Percentiles rank a stretch among this genome's conserved stretches.
phyloP scores from a whole-genome alignment of 2,888 invertebrate species.

The Agrotis clavis region DNA sequence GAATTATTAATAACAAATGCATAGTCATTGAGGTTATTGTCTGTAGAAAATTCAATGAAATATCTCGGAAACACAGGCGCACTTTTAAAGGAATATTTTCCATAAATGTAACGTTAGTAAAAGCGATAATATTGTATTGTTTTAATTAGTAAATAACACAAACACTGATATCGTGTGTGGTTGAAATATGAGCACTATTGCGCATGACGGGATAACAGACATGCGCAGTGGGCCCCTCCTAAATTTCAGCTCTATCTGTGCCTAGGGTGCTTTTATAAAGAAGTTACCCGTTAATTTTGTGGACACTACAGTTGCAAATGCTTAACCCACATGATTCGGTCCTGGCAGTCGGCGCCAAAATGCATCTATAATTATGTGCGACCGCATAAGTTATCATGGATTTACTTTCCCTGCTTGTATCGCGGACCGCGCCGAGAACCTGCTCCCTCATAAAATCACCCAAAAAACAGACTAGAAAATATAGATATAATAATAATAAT shows the following conservation, averaged over 20 bases:
- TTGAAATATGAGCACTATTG: constrained; percentile 52
- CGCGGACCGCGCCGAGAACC: too few relatives aligned
- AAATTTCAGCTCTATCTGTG: constrained; percentile 24
- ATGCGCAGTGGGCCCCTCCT: constrained; percentile 68
- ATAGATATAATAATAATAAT: too few relatives aligned
- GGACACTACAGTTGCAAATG: too few relatives aligned
- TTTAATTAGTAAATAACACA: constrained; percentile 70
- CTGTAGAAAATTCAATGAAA: constrained; percentile 4
- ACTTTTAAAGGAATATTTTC: constrained; percentile 29
- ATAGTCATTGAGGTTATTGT: constrained; percentile 65
- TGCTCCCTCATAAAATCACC: too few relatives aligned
- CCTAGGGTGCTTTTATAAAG: too few relatives aligned
- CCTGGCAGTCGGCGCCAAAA: too few relatives aligned
- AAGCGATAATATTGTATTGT: constrained; percentile 46
- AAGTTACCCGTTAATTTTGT: too few relatives aligned
- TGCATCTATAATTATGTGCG: too few relatives aligned
- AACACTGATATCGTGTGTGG: constrained; percentile 69
- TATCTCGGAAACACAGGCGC: constrained; percentile 14
- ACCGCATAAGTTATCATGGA: too few relatives aligned
- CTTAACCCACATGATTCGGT: too few relatives aligned
- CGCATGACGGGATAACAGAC: constrained; percentile 71
- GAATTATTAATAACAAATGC: constrained; percentile 68
- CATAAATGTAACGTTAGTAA: constrained; percentile 27
- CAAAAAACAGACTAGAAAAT: too few relatives aligned
- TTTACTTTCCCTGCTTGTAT: too few relatives aligned